A percentile compares a stretch with the other conserved stretches of the same genome.
Conservation (phyloP, 2,888 invertebrate genomes). For the Callinectes sapidus region DNA sequence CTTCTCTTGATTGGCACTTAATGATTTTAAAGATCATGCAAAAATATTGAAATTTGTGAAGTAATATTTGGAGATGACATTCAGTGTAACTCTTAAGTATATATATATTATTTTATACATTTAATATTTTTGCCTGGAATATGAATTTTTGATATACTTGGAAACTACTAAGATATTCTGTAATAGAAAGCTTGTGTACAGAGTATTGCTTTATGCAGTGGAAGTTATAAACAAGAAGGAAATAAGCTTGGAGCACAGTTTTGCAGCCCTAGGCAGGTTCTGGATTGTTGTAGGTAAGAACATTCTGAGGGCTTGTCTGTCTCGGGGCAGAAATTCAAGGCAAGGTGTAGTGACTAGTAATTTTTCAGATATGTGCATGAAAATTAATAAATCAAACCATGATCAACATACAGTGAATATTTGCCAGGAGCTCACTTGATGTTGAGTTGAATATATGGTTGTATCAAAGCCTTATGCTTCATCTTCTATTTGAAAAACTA, state of each 20-base stretch:
- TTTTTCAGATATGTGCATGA: not conserved
- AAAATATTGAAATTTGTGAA: constrained; percentile 27
- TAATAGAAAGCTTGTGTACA: constrained; percentile 37
- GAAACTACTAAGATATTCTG: constrained; percentile 31
- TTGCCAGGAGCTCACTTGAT: not conserved
- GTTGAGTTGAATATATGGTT: not conserved
- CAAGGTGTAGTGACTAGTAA: constrained; percentile 27
- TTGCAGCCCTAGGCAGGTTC: constrained; percentile 34
- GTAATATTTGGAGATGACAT: constrained; percentile 19
- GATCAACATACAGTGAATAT: not conserved
- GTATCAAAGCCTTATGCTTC: not conserved
- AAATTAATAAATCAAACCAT: not conserved
- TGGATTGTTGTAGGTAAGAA: constrained; percentile 31
- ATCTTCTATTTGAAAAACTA: not conserved
- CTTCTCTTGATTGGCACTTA: not conserved
- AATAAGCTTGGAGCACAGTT: constrained; percentile 37
- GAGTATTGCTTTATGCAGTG: constrained; percentile 31
- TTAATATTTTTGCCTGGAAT: constrained; percentile 30
- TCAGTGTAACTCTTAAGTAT: constrained; percentile 20
- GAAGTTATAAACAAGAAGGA: constrained; percentile 31
- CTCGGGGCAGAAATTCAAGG: constrained; percentile 17
- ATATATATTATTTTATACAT: constrained; percentile 16
- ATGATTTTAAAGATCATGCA: not conserved
- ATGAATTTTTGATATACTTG: constrained; percentile 14
- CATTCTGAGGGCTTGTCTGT: constrained; percentile 35